Evolutionary conservation across 1,140 invertebrate species (phyloP).

Genomic region (Eupeodes corollae): DNA sequence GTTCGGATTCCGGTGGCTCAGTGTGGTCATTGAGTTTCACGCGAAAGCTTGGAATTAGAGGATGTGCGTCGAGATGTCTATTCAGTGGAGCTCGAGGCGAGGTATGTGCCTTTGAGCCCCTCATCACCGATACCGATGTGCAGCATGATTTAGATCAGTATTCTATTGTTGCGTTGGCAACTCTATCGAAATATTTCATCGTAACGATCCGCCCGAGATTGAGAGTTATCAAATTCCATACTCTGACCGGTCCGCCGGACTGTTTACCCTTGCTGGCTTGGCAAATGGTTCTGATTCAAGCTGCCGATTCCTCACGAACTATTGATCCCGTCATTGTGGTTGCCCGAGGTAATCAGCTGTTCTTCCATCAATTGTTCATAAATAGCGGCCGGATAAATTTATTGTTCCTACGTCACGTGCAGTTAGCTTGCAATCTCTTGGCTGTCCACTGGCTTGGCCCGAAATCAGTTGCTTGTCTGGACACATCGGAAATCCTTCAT

Average conservation of each 20-base stretch:
- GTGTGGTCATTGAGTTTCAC: slow-evolving; percentile 92
- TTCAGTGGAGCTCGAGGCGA: slow-evolving; percentile 92
- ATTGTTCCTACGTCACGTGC: slow-evolving; percentile 51
- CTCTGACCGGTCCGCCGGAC: slow-evolving; percentile 46
- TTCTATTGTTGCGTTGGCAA: slow-evolving; percentile 82
- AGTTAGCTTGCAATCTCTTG: slow-evolving; percentile 55
- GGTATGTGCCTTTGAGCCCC: slow-evolving; percentile 75
- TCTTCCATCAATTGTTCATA: slow-evolving; percentile 54
- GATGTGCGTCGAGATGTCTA: slow-evolving; percentile 76
- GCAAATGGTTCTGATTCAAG: slow-evolving; percentile 81
- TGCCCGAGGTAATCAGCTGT: slow-evolving; percentile 63
- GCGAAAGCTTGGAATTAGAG: slow-evolving; percentile 74
- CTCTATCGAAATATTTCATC: slow-evolving; percentile 81
- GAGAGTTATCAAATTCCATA: slow-evolving; percentile 38
- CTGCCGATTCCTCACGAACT: slow-evolving; percentile 57
- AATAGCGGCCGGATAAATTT: slow-evolving; percentile 26
- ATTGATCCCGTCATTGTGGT: slow-evolving; percentile 79
- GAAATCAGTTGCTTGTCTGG: slow-evolving; percentile 71
- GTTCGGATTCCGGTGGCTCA: slow-evolving; percentile 92
- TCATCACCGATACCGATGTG: slow-evolving; percentile 57
- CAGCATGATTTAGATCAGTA: slow-evolving; percentile 61
- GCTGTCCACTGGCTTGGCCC: slow-evolving; percentile 80
- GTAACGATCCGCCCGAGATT: slow-evolving; percentile 71
- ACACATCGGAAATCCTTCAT: slow-evolving; percentile 75
- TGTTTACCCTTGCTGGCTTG: slow-evolving; percentile 80